Evolutionary conservation across 1,140 invertebrate species (phyloP).

Genomic region (Drosophila bipectinata): DNA sequence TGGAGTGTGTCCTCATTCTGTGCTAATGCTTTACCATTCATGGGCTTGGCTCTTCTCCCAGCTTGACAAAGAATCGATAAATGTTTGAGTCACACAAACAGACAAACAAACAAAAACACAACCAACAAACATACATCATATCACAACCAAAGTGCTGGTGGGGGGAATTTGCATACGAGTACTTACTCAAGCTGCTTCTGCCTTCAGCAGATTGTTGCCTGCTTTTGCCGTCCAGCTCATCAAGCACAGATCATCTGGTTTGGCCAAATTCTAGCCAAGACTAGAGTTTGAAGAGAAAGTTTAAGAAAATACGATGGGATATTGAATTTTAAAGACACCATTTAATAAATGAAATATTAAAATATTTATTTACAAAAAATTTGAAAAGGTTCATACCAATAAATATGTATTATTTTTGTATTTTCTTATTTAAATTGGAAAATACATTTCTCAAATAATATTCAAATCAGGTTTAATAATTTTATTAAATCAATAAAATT

Average conservation of each 20-base stretch:
- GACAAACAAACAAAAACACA: slow-evolving; percentile 7
- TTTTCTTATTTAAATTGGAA: too few relatives aligned
- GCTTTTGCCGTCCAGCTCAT: not conserved
- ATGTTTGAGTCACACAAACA: slow-evolving; percentile 2
- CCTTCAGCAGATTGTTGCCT: slow-evolving; percentile 3
- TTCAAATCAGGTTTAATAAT: too few relatives aligned
- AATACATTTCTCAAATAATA: too few relatives aligned
- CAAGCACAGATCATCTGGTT: not conserved
- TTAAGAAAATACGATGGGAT: too few relatives aligned
- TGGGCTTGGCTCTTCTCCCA: not conserved
- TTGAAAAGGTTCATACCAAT: too few relatives aligned
- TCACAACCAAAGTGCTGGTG: not conserved
- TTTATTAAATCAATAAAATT: too few relatives aligned
- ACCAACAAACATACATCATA: slow-evolving; percentile 6
- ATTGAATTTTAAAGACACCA: too few relatives aligned
- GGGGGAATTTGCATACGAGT: slow-evolving; percentile 7
- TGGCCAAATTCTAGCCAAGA: not conserved
- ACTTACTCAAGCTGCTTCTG: not conserved
- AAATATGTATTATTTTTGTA: too few relatives aligned
- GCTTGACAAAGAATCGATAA: slow-evolving; percentile 29
- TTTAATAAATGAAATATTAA: too few relatives aligned
- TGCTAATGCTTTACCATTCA: not conserved
- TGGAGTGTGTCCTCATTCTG: too few relatives aligned
- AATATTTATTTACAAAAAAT: too few relatives aligned
- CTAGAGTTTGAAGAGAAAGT: too few relatives aligned